A percentile compares a stretch with the other conserved stretches of the same genome.
Evolutionary conservation across 2,888 invertebrate genomes (phyloP).

Genomic region (Hypselothyrea guttata): DNA sequence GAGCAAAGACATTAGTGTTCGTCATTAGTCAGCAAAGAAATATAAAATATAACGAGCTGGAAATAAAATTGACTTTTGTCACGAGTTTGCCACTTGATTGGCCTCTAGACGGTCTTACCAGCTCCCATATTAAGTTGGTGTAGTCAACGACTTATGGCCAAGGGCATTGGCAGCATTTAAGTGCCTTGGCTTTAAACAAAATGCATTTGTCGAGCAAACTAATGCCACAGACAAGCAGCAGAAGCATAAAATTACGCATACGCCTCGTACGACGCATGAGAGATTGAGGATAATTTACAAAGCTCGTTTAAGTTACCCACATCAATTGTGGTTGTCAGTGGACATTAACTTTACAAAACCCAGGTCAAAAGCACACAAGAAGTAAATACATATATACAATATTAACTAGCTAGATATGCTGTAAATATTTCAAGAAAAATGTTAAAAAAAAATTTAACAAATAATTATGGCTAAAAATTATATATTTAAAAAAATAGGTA

Average conservation of each 20-base stretch:
- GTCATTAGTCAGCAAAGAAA: conserved; percentile 39
- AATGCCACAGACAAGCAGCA: not conserved
- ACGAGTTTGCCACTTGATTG: conserved; percentile 40
- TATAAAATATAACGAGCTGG: conserved; percentile 10
- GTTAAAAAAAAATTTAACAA: too few species aligned
- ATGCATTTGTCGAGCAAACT: conserved; percentile 18
- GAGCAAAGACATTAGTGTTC: conserved; percentile 24
- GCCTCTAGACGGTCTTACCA: conserved; percentile 1
- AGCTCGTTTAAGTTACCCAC: conserved; percentile 24
- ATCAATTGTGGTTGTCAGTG: conserved; percentile 36
- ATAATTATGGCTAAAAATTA: too few species aligned
- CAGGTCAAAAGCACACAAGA: not conserved
- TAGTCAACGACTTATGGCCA: conserved; percentile 1
- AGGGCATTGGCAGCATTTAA: conserved; percentile 17
- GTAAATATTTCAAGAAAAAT: not conserved
- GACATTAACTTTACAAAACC: conserved; percentile 25
- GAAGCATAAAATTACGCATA: conserved; percentile 37
- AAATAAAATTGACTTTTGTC: conserved; percentile 37
- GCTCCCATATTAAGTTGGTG: too few species aligned
- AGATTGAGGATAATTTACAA: conserved; percentile 15
- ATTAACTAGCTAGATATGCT: conserved; percentile 1
- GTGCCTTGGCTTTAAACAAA: conserved; percentile 16
- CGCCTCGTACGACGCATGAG: conserved; percentile 18
- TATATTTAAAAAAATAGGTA: too few species aligned
- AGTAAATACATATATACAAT: not conserved